Base-by-base conservation (phyloP, 2,113 vertebrate species). In the Acanthochromis polyacanthus region DNA sequence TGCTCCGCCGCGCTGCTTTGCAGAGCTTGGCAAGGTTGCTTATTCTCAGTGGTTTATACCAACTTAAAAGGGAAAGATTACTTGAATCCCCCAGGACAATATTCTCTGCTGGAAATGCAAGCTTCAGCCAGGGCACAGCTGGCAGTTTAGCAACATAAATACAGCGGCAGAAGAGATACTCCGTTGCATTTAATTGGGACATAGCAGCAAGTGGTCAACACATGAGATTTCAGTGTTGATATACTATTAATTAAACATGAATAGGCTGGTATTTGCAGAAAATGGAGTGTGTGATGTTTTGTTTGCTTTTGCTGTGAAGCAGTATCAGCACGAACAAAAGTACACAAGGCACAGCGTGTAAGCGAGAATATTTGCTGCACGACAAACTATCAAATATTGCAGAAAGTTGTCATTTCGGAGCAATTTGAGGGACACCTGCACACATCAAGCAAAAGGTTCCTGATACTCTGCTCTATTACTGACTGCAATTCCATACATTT, bases 11-110 rank as follows among this genome's bases (percentile, higher is more conserved):
- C 8, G 6, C 32, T 2, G 48, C 71, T 43, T 58, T 65, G 46
- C 66, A 60, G 15, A n/a, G 60, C 76, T 76, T 57, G 50, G 68
- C 60, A 66, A 80, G 63, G 75, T 83, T 76, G 65, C 61, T 74
- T 75, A 81, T 79, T 75, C 65, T 57, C 70, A 53, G 56, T 65
- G 74, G 75, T 90, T 87, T 61, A 68, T 61, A 61, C 64, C 60
- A 81, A 80, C 62, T 80, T 84, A 70, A 84, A 88, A 84, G 65
- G 28, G 19, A 65, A 60, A 71, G 64, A 82, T 78, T 82, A 75
- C 67, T 73, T 75, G 55, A 79, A 85, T 83, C 75, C 67, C 64
- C 0, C 0, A 55, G 75, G 56, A 82, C 45, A 80, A 57, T 55
- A 73, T 73, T 76, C 65, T 70, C 74, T 55, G 60, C 48, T 64